Percentiles rank a stretch among this genome's conserved stretches.
Conservation (phyloP, 1,140 invertebrate species). For the Monomorium pharaonis region DNA sequence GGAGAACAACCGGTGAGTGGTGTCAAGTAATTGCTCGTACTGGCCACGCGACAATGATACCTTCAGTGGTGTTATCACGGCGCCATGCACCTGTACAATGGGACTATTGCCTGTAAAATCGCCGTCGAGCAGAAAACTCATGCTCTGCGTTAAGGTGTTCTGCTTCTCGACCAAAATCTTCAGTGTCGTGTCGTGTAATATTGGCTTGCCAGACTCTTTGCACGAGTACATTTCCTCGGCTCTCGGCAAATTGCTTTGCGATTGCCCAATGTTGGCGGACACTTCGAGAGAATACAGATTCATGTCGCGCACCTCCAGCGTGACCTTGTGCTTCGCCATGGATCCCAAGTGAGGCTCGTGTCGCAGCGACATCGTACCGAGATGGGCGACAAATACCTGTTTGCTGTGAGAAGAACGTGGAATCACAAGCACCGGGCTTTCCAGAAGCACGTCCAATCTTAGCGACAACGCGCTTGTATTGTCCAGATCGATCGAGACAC, state of each 20-base stretch:
- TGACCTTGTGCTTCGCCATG: conserved; percentile 83
- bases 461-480: conserved; percentile 69
- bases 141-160: conserved; percentile 77
- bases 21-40: conserved; percentile 95
- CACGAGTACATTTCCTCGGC: conserved; percentile 90
- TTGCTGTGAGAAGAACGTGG: conserved; percentile 91
- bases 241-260: conserved; percentile 77
- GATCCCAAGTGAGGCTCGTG: conserved; percentile 80
- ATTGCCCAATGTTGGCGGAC: conserved; percentile 80
- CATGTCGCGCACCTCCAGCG: conserved; percentile 92
- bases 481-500: conserved; percentile 77
- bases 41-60: conserved; percentile 93
- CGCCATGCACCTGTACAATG: conserved; percentile 89
- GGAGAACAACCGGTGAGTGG: conserved; percentile 85
- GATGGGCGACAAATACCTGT: conserved; percentile 96
- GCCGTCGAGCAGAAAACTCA: conserved; percentile 80
- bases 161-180: conserved; percentile 87
- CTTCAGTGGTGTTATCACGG: conserved; percentile 93
- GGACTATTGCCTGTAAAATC: conserved; percentile 75
- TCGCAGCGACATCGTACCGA: conserved; percentile 93
- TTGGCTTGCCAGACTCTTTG: conserved; percentile 88
- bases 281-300: conserved; percentile 93
- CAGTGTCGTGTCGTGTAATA: conserved; percentile 93
- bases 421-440: conserved; percentile 95
- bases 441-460: conserved; percentile 91